Evolutionary conservation across 2,888 invertebrate species (phyloP).

Genomic region (Proisotoma minuta): DNA sequence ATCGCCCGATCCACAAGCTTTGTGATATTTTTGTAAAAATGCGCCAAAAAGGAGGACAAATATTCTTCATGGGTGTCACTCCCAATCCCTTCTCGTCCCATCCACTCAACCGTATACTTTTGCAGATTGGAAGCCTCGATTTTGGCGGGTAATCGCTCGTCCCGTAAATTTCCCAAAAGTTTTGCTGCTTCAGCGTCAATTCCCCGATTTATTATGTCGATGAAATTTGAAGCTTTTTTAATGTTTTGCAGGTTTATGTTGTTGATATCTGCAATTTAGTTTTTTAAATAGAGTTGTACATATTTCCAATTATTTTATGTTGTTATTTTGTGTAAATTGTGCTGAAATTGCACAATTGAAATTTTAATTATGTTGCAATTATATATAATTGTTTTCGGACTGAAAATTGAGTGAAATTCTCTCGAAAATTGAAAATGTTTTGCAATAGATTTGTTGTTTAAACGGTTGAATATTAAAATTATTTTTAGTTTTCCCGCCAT

Average conservation of each 20-base stretch:
- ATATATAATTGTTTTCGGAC: too few relatives aligned
- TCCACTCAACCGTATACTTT: slow-evolving; percentile 96
- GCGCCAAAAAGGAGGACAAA: slow-evolving; percentile 85
- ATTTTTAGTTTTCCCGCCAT: too few relatives aligned
- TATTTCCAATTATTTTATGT: too few relatives aligned
- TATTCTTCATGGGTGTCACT: slow-evolving; percentile 88
- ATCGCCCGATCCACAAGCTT: slow-evolving; percentile 90
- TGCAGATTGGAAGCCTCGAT: slow-evolving; percentile 84
- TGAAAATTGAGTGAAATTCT: too few relatives aligned
- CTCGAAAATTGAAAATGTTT: too few relatives aligned
- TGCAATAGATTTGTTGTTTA: too few relatives aligned
- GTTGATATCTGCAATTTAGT: slow-evolving; percentile 75
- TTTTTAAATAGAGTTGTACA: too few relatives aligned
- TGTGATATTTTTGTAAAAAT: slow-evolving; percentile 87
- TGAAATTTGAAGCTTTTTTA: slow-evolving; percentile 87
- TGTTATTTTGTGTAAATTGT: too few relatives aligned
- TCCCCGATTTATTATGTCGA: slow-evolving; percentile 87
- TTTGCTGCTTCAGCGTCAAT: slow-evolving; percentile 90
- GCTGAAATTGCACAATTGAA: too few relatives aligned
- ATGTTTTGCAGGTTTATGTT: slow-evolving; percentile 94
- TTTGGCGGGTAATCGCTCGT: slow-evolving; percentile 81
- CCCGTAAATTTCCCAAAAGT: slow-evolving; percentile 74
- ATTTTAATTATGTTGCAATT: too few relatives aligned
- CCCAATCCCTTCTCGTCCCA: slow-evolving; percentile 76
- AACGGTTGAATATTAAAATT: too few relatives aligned